Conservation (phyloP, 2,888 invertebrate genomes). For the Sarcophaga rosellei region DNA sequence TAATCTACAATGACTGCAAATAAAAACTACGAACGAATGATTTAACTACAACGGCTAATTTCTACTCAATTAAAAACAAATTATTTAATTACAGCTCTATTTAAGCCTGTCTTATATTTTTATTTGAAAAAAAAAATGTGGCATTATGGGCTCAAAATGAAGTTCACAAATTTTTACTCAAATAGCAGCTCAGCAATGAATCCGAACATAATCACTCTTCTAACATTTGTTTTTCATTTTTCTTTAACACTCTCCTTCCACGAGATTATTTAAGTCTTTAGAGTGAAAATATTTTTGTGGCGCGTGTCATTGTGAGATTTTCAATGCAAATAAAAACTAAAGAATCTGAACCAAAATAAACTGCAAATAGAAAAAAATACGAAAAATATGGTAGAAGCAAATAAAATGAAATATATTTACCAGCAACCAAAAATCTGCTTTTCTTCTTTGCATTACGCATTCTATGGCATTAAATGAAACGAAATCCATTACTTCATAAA, state of each 20-base stretch:
- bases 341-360: background rate
- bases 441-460: background rate
- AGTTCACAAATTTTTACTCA: too few relatives aligned
- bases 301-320: slow-evolving; percentile 50
- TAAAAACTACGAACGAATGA: too few relatives aligned
- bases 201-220: background rate
- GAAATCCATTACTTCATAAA: slow-evolving; percentile 57
- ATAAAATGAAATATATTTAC: slow-evolving; percentile 25
- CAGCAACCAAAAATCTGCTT: slow-evolving; percentile 22
- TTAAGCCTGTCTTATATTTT: too few relatives aligned
- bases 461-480: background rate
- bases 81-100: too few relatives aligned
- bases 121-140: too few relatives aligned
- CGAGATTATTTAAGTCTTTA: background rate
- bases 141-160: too few relatives aligned
- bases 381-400: background rate
- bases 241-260: background rate
- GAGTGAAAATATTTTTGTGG: slow-evolving; percentile 27
- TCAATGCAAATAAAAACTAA: background rate
- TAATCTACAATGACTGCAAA: too few relatives aligned
- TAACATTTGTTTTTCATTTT: background rate
- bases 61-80: too few relatives aligned
- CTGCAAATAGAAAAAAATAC: background rate
- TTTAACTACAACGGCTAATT: too few relatives aligned
- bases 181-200: too few relatives aligned